Evolutionary conservation across 2,113 vertebrate species (phyloP), one percentile per base, ranked within the genome.

Genomic region (Engystomops pustulosus): DNA sequence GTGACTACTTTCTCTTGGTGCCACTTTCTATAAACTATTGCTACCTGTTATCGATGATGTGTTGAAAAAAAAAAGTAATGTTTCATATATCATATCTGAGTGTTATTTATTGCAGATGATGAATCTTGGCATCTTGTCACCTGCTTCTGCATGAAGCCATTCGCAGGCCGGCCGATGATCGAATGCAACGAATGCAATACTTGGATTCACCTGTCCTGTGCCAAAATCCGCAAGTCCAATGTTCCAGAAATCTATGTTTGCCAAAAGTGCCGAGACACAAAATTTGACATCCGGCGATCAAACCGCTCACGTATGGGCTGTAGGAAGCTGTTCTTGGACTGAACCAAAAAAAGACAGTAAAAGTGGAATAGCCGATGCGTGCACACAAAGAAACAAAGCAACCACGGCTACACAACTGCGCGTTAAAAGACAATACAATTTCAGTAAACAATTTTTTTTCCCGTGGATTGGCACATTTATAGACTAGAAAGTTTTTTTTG

Each of bases 141-240:
- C 0, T 99, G 98, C 89, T 99, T 99, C 94, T 99, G 98, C 91
- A 97, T 97, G 97, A 99, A 99, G 90, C 98, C 98, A 0, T 99
- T 99, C 0, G 97, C 98, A 0, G 97, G 98, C 68, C 93, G 98
- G 75, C 97, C 98, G 3, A 99, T 99, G 98, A 99, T 99, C 0
- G 97, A 99, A 90, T 99, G 98, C 44, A 96, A 96, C 0, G 95
- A 97, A 87, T 99, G 97, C 86, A 93, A 97, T 89, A 99, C 96
- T 87, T 99, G 98, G 98, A 95, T 99, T 85, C 98, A 99, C 90
- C 93, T 99, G 87, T 99, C 97, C 11, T 99, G 98, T 3, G 98
- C 98, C 34, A 99, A 99, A 88, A 98, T 99, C 91, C 96, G 97
- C 83, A 99, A 99, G 83, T 97, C 96, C 12, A 98, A 98, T 0